These are phyloP conservation scores for Pachyseris speciosa DNA, from an alignment of 64 coral and sea anemone species.

Conservation along the genomic window DNA sequence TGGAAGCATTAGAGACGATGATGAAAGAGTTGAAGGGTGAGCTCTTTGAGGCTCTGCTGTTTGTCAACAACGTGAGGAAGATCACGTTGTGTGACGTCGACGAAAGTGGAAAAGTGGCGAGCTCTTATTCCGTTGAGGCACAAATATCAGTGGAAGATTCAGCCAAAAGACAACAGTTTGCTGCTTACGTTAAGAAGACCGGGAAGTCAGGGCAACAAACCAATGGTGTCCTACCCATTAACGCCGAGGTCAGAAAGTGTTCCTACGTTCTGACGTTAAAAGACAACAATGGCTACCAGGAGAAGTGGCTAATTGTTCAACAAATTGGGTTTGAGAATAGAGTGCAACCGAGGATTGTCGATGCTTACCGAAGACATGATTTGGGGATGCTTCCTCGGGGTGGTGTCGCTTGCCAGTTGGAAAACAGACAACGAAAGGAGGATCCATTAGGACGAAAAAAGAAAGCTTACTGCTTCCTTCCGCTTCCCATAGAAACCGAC, in stretches of 20 bases:
- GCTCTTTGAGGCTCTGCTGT: slow-evolving; percentile 57
- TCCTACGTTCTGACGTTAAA: slow-evolving; percentile 68
- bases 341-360: neutral
- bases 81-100: slow-evolving; percentile 67
- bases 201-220: neutral
- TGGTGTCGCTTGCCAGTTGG: slow-evolving; percentile 69
- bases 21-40: slow-evolving; percentile 39
- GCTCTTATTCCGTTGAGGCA: slow-evolving; percentile 30
- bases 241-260: slow-evolving; percentile 24
- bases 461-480: slow-evolving; percentile 92
- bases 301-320: slow-evolving; percentile 77
- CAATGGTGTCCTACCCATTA: neutral
- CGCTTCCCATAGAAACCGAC: slow-evolving; percentile 64
- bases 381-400: slow-evolving; percentile 88
- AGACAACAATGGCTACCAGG: slow-evolving; percentile 33
- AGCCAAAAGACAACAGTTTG: slow-evolving; percentile 40
- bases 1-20: slow-evolving; percentile 1
- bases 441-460: neutral
- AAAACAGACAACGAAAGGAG: neutral
- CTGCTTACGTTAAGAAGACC: slow-evolving; percentile 4
- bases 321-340: slow-evolving; percentile 72
- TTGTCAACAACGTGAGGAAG: slow-evolving; percentile 66
- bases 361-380: slow-evolving; percentile 43
- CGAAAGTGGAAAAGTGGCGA: neutral
- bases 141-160: slow-evolving; percentile 50